phyloP scores from a whole-genome alignment of 2,113 vertebrate genomes.

The Anguilla japonica region DNA sequence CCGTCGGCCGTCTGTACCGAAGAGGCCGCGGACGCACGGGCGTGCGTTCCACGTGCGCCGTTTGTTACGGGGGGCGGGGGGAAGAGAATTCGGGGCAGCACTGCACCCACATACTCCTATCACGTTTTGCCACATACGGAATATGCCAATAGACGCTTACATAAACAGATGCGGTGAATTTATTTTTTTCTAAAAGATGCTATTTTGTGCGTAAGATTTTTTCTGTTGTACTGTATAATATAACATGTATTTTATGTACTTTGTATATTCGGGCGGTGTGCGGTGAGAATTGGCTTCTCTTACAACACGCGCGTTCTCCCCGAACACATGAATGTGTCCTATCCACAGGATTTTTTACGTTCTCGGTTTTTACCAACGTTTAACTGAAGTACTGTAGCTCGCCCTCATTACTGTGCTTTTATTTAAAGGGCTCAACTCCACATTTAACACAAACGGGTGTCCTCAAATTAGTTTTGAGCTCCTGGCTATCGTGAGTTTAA shows the following conservation, averaged over 20 bases:
- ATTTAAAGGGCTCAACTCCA: background rate
- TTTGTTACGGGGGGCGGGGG: background rate
- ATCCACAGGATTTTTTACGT: background rate
- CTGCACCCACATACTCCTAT: background rate
- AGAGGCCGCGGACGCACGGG: background rate
- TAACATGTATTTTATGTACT: constrained; percentile 35
- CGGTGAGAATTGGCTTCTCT: constrained; percentile 24
- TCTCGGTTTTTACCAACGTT: background rate
- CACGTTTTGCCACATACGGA: background rate
- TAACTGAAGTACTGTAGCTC: background rate
- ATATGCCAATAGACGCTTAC: constrained; percentile 20
- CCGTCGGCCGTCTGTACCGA: too few relatives aligned
- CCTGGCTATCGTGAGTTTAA: too few relatives aligned
- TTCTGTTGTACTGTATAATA: constrained; percentile 30
- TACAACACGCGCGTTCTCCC: too few relatives aligned
- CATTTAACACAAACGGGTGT: background rate
- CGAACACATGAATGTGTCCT: background rate
- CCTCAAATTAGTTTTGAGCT: background rate
- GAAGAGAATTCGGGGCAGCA: too few relatives aligned
- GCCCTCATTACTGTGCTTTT: background rate
- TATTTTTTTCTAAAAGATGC: constrained; percentile 45
- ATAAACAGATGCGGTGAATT: constrained; percentile 48
- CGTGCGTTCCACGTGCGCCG: background rate
- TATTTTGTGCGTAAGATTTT: constrained; percentile 42
- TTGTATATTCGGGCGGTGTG: constrained; percentile 17